Base-by-base conservation (phyloP, 2,113 vertebrate species). In the Conger conger region DNA sequence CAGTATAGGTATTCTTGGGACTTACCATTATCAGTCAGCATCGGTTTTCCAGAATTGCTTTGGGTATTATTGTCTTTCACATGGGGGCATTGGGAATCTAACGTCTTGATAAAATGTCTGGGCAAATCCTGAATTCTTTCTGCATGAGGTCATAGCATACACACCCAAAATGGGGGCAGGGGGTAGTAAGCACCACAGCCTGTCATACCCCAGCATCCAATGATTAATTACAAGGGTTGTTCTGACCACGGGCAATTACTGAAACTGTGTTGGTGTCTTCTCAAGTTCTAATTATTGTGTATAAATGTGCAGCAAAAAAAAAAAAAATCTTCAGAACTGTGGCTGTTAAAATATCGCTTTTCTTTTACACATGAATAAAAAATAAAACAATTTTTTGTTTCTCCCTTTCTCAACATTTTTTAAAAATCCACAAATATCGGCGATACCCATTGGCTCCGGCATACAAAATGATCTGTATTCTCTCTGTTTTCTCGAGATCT, bases 211-310 rank as follows among this genome's bases (percentile, higher is more conserved):
- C 30, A 42, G 15, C 16, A 15, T 78, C 11, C 11, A 35, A 79
- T 84, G 83, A 84, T 84, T 84, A 84, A 84, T 84, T 84, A 79
- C 53, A 78, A 76, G 68, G 35, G 76, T 84, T 78, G 83, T 54
- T 77, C 83, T 84, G 53, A 78, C 83, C 45, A 16, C 30, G 54
- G 83, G 76, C 73, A 78, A 78, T 84, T 78, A 78, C 18, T 84
- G 73, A 84, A 78, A 84, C 76, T 79, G 37, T 79, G 37, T 84
- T 84, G 38, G 76, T 45, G 83, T 73, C 68, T 33, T 40, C 76
- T 76, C 83, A 78, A 35, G 76, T 78, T 84, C 83, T 79, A 36
- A 77, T 78, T 37, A 78, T 42, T 37, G 20, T 84, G 76, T n/a
- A 77, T 78, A 57, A 79, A 84, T 78, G 42, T 84, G 82, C 82